Conservation (phyloP, 2,797 vertebrate species). For the Crax fasciolata region DNA sequence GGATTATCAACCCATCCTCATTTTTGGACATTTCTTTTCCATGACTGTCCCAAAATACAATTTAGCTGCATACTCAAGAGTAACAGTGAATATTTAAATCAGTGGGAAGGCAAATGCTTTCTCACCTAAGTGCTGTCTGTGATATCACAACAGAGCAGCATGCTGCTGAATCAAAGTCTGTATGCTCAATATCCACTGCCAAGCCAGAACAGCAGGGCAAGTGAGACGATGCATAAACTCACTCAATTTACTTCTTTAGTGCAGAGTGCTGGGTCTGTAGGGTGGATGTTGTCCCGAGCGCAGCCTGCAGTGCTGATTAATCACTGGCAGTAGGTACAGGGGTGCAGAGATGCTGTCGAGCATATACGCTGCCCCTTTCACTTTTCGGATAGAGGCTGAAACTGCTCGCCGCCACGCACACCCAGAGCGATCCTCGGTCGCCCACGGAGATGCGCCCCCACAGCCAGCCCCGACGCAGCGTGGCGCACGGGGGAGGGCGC, state of each 20-base stretch:
- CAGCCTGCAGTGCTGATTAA: accelerated
- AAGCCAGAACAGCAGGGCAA: no score
- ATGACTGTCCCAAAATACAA: not conserved
- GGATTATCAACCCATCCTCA: not conserved
- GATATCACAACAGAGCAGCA: not conserved
- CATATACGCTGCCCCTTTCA: accelerated
- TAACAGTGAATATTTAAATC: not conserved
- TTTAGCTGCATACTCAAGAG: not conserved
- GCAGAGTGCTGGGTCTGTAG: no score
- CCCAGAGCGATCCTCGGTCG: not conserved
- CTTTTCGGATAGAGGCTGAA: not conserved
- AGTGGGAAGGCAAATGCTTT: accelerated
- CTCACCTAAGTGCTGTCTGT: no score
- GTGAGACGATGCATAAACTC: accelerated
- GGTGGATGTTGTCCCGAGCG: not conserved
- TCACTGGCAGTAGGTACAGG: accelerated
- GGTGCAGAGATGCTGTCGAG: not conserved
- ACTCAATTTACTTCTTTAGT: no score
- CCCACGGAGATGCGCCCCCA: not conserved
- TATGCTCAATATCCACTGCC: accelerated
- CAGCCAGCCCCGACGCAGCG: not conserved
- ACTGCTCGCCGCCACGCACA: not conserved
- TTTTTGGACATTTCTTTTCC: not conserved
- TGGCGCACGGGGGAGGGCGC: not conserved
- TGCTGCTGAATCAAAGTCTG: accelerated